A percentile compares a stretch with the other conserved stretches of the same genome.
Evolutionary conservation across 2,888 invertebrate species (phyloP).

Genomic region (Euplagia quadripunctaria): DNA sequence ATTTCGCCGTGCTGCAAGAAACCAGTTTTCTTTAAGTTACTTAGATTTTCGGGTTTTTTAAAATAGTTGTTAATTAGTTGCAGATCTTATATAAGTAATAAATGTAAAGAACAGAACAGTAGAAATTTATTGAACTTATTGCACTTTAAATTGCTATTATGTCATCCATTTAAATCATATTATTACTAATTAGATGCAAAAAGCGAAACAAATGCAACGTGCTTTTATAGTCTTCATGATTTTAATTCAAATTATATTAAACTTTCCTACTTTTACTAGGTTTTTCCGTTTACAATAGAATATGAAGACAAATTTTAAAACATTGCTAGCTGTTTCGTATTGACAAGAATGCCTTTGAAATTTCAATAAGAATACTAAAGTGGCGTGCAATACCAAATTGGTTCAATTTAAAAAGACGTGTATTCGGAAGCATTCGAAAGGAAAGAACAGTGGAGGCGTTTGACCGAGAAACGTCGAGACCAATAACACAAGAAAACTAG

Average conservation of each 20-base stretch:
- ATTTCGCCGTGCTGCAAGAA: no score
- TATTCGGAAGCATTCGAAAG: slow-evolving; percentile 16
- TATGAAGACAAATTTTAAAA: background rate
- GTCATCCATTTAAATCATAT: background rate
- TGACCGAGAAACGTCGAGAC: slow-evolving; percentile 6
- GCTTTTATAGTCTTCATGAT: background rate
- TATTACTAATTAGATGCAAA: background rate
- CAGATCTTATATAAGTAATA: background rate
- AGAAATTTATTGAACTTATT: background rate
- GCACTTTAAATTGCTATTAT: background rate
- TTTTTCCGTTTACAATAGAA: background rate
- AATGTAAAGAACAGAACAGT: no score
- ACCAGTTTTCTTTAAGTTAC: no score
- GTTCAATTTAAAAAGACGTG: slow-evolving; percentile 10
- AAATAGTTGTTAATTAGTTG: background rate
- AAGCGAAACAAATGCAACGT: background rate
- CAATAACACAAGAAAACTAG: background rate
- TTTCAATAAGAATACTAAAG: slow-evolving; percentile 19
- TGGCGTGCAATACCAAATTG: slow-evolving; percentile 17
- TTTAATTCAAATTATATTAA: background rate
- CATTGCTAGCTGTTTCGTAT: slow-evolving; percentile 12
- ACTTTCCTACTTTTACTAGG: no score
- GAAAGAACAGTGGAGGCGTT: slow-evolving; percentile 13
- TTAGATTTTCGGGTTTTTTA: no score
- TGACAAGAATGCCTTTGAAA: slow-evolving; percentile 22